Base-by-base conservation (phyloP, 37 sponge, comb jelly and placozoan species). In the Ephydatia muelleri region DNA sequence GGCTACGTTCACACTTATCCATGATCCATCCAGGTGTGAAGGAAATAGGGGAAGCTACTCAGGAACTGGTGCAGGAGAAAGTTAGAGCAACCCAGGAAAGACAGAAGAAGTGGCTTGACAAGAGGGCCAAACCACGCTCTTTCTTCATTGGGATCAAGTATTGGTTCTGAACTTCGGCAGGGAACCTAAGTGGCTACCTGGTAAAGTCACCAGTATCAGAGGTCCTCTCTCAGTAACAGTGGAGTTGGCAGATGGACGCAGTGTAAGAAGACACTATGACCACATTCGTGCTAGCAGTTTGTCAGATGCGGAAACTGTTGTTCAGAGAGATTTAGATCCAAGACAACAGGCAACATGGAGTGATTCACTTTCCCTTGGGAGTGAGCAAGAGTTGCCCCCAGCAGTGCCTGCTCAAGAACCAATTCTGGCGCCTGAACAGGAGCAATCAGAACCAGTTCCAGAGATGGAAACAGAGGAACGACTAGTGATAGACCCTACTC, bases 71-170 rank as follows among this genome's bases (percentile, higher is more conserved):
- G n/a, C n/a, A n/a, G n/a, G n/a, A n/a, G n/a, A n/a, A n/a, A n/a
- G n/a, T n/a, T n/a, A n/a, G n/a, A n/a, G n/a, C n/a, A n/a, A n/a
- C n/a, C n/a, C n/a, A n/a, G n/a, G n/a, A n/a, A n/a, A n/a, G n/a
- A 48, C 83, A 83, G 65, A 71, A 83, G 34, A 28, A 23, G n/a
- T n/a, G 29, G 22, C 83, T 48, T 27, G 83, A 83, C 27, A 57
- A 49, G 28, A 27, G 37, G 31, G 36, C 38, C 49, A 71, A 73
- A 71, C 23, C 47, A 73, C 27, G 48, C 5, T 21, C 28, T 30
- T 83, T 83, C 74, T 14, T 31, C 26, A 35, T 73, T 38, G 83
- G 83, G 83, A 83, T n/a, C 16, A 29, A 25, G 83, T 83, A 13
- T 83, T 32, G 27, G 74, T 47, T 25, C 47, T 25, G 29, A 83